Base-by-base conservation (phyloP, 2,888 invertebrate genomes). In the Theretra japonica region DNA sequence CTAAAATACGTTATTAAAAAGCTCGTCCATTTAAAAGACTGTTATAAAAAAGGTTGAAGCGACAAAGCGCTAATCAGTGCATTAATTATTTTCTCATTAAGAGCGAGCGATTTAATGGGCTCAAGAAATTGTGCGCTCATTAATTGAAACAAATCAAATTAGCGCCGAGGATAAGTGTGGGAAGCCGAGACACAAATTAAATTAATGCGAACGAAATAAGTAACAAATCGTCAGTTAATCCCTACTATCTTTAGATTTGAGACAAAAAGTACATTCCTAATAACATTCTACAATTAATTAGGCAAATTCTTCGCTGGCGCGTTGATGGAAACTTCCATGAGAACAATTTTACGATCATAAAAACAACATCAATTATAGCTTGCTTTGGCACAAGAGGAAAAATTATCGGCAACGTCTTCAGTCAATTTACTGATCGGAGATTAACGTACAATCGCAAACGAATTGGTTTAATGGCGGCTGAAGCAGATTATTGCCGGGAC, bases 401-500 rank as follows among this genome's bases (percentile, higher is more conserved):
- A 72, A 41, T 65, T 57, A 48, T 19, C 57, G 48, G 48, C 74
- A 80, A 78, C 80, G 75, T 81, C 83, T 80, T 82, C 82, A 81
- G 82, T 82, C 84, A 81, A 84, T 85, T 86, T 82, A 80, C 81
- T 83, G 84, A 85, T 84, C 82, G 79, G 74, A 75, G 79, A 79
- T 80, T 81, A 84, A 83, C 78, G 82, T 79, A 80, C 78, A 83
- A 82, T 82, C 78, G 78, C 79, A 83, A 82, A 78, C 81, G 78
- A 80, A 83, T 79, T 78, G 80, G 80, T 83, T 86, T 84, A 82
- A 84, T 82, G 81, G 82, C 81, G 83, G 79, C 83, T 85, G 84
- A 87, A 87, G 85, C 86, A 88, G 88, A 90, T 89, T 90, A 88
- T 86, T 81, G 84, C 80, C 82, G 82, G 81, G 82, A 81, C 74